Evolutionary conservation across 2,888 invertebrate genomes (phyloP).

Genomic region (Xestia xanthographa): DNA sequence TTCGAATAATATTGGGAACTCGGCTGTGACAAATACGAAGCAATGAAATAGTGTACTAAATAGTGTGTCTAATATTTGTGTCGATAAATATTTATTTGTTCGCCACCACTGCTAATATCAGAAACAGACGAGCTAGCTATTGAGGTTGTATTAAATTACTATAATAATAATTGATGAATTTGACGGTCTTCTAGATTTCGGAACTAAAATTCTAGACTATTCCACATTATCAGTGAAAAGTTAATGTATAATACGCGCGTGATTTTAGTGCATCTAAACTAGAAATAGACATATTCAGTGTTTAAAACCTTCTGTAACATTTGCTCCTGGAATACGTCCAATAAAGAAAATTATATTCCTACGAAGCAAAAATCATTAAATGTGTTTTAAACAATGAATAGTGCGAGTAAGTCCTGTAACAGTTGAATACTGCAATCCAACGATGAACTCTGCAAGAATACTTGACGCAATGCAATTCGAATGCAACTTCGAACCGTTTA

Average conservation of each 20-base stretch:
- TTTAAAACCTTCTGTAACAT: conserved; percentile 12
- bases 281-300: conserved; percentile 24
- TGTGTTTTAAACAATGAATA: conserved; percentile 20
- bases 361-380: conserved; percentile 3
- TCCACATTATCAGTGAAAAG: conserved; percentile 12
- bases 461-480: conserved; percentile 25
- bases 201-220: conserved; percentile 23
- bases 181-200: conserved; percentile 34
- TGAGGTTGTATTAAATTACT: conserved; percentile 18
- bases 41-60: conserved; percentile 39
- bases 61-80: conserved; percentile 35
- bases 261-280: conserved; percentile 13
- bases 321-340: conserved; percentile 47
- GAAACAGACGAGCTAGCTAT: conserved; percentile 16
- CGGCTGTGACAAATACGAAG: conserved; percentile 64
- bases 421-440: conserved; percentile 7
- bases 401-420: conserved; percentile 5
- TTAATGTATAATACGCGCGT: neutral
- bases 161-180: conserved; percentile 18
- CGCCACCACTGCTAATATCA: conserved; percentile 16
- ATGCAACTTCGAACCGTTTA: conserved; percentile 32
- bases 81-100: conserved; percentile 15
- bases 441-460: conserved; percentile 11
- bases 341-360: conserved; percentile 7
- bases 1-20: conserved; percentile 50